phyloP scores from a whole-genome alignment of 2,113 vertebrate species.

The Equus quagga region DNA sequence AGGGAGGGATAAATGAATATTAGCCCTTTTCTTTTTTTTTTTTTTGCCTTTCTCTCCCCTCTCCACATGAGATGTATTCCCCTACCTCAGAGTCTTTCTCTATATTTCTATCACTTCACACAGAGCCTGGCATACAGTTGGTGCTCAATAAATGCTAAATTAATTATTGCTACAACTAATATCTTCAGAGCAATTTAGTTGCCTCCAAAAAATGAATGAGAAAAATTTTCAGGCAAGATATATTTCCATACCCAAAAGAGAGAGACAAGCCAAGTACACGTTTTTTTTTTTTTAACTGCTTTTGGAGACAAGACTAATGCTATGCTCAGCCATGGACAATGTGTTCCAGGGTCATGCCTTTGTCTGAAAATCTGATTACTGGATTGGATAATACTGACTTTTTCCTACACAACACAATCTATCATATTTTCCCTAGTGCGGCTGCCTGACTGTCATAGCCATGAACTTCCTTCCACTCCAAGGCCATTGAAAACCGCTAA shows the following conservation, averaged over 20 bases:
- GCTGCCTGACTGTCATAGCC: conserved; percentile 31
- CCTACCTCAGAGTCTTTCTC: not conserved
- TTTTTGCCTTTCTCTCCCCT: not conserved
- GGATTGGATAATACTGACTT: conserved; percentile 12
- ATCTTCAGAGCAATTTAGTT: not conserved
- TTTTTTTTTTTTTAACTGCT: not conserved
- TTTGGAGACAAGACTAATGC: conserved; percentile 40
- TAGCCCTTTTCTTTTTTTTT: not conserved
- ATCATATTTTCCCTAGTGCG: conserved; percentile 60
- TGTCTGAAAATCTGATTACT: conserved; percentile 63
- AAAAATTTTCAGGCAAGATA: not conserved
- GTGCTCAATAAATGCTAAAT: not conserved
- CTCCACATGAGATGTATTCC: not conserved
- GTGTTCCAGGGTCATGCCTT: not conserved
- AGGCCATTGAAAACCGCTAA: not conserved
- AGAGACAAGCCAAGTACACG: conserved; percentile 20
- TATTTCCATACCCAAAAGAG: conserved; percentile 54
- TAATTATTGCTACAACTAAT: not conserved
- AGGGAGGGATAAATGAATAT: not conserved
- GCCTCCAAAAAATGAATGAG: conserved; percentile 36
- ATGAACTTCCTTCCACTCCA: conserved; percentile 44
- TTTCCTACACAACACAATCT: conserved; percentile 45
- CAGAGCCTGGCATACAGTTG: not conserved
- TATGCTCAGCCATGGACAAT: conserved; percentile 8
- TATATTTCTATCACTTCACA: not conserved